phyloP scores from a whole-genome alignment of 2,888 invertebrate species.

The Tetanocera ferruginea region DNA sequence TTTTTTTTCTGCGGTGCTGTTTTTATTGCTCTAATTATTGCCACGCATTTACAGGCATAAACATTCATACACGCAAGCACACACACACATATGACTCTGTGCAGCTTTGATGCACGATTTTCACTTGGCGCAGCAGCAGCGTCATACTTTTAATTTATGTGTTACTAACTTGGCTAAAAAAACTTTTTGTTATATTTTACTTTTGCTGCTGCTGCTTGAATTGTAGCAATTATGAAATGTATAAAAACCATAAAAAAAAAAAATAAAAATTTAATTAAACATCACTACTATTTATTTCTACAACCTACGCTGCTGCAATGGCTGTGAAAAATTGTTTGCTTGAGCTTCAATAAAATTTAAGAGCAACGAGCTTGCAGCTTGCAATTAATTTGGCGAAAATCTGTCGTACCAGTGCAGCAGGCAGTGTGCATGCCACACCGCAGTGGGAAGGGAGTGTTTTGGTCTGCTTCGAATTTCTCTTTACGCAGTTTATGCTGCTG shows the following conservation, averaged over 20 bases:
- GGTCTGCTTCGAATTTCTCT: no score
- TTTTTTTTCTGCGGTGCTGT: constrained; percentile 1
- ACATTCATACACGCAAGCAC: neutral
- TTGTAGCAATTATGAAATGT: neutral
- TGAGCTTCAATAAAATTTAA: no score
- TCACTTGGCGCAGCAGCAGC: neutral
- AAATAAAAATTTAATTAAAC: neutral
- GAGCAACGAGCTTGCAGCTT: neutral
- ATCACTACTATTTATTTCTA: neutral
- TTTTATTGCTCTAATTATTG: constrained; percentile 17
- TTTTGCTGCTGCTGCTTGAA: neutral
- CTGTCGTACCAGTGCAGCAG: neutral
- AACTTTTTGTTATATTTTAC: neutral
- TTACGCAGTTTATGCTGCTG: no score
- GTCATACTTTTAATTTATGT: no score
- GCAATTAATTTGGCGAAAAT: neutral
- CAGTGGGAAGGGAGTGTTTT: no score
- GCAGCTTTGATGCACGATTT: neutral
- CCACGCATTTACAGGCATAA: constrained; percentile 25
- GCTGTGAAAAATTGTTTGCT: no score
- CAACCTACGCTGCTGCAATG: no score
- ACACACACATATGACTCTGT: neutral
- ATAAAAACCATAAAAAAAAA: neutral
- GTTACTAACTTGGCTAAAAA: no score
- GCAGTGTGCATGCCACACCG: neutral